phyloP scores from a whole-genome alignment of 2,113 vertebrate genomes.

The Symphodus melops region DNA sequence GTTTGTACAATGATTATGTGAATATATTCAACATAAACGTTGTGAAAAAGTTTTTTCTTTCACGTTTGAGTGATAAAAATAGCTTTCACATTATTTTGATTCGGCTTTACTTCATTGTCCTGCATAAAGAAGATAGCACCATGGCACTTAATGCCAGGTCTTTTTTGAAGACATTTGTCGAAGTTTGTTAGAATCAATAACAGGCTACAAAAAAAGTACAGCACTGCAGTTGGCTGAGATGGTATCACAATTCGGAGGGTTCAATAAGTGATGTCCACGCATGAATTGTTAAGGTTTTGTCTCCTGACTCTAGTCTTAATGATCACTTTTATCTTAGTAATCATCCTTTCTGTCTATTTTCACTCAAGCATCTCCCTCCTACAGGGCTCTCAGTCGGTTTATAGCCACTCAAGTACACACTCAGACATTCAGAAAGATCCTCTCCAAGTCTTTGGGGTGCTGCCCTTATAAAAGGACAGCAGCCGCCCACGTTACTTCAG shows the following conservation, averaged over 20 bases:
- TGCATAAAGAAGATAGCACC: constrained; percentile 8
- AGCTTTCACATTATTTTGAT: too few species aligned
- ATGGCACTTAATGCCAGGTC: constrained; percentile 18
- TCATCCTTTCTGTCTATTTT: constrained; percentile 27
- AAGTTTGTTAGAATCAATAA: constrained; percentile 19
- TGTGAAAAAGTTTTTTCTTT: not conserved
- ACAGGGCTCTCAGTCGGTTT: constrained; percentile 18
- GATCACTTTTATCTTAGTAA: not conserved
- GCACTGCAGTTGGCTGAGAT: not conserved
- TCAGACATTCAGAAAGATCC: constrained; percentile 47
- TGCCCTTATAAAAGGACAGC: constrained; percentile 48
- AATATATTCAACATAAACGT: too few species aligned
- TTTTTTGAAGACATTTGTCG: constrained; percentile 31
- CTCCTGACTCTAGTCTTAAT: constrained; percentile 7
- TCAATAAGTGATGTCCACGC: constrained; percentile 22
- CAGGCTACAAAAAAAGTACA: not conserved
- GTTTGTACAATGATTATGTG: not conserved
- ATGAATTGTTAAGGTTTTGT: not conserved
- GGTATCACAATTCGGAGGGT: constrained; percentile 5
- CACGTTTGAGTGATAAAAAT: too few species aligned
- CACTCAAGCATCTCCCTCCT: not conserved
- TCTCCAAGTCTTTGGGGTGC: constrained; percentile 35
- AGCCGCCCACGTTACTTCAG: constrained; percentile 45
- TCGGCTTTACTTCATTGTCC: too few species aligned
- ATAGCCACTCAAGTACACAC: constrained; percentile 32